Conservation (phyloP, 2,888 invertebrate species). For the Epistrophella euchroma region DNA sequence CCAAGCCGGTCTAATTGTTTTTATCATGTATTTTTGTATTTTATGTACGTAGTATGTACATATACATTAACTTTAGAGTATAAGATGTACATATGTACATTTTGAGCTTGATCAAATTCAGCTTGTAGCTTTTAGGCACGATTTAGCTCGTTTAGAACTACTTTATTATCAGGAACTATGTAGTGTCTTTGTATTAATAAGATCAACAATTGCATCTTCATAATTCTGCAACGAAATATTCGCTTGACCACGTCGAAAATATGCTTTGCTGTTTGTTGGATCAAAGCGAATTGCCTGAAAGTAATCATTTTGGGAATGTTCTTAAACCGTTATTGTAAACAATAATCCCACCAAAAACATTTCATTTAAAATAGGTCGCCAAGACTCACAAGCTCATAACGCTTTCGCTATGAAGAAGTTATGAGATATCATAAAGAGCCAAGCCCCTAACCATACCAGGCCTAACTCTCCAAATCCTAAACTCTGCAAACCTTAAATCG, state of each 20-base stretch:
- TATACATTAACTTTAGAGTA: too few relatives aligned
- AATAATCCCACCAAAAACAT: conserved; percentile 81
- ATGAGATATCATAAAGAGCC: too few relatives aligned
- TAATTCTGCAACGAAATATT: conserved; percentile 90
- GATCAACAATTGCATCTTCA: conserved; percentile 88
- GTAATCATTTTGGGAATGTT: not conserved
- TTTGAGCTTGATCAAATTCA: conserved; percentile 81
- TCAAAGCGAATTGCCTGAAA: conserved; percentile 84
- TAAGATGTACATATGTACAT: not conserved
- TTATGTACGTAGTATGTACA: too few relatives aligned
- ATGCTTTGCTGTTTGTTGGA: conserved; percentile 88
- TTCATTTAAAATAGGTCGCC: conserved; percentile 90
- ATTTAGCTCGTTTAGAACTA: conserved; percentile 81
- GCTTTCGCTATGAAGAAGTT: too few relatives aligned
- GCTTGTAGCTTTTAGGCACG: conserved; percentile 80
- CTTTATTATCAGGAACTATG: conserved; percentile 85
- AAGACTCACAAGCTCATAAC: too few relatives aligned
- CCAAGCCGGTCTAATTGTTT: too few relatives aligned
- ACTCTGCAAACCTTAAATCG: too few relatives aligned
- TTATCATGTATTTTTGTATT: too few relatives aligned
- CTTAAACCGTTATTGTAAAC: not conserved
- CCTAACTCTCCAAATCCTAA: too few relatives aligned
- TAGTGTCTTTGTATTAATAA: conserved; percentile 86
- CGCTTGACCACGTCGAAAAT: conserved; percentile 92
- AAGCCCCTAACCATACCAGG: too few relatives aligned